Evolutionary conservation across 2,888 invertebrate genomes (phyloP).

Genomic region (Clusia tigrina): DNA sequence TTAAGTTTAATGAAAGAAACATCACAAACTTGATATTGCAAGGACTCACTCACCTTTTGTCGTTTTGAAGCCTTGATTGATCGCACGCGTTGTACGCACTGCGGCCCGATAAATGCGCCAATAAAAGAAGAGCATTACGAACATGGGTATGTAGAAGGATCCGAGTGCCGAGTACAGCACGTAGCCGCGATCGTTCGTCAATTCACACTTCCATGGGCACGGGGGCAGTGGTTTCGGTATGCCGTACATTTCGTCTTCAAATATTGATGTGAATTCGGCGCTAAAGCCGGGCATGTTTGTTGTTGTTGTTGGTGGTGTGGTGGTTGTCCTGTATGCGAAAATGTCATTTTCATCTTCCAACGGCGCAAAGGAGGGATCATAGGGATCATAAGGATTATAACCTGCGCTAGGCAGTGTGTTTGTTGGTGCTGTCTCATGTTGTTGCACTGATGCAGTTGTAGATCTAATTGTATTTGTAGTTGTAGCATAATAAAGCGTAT

Average conservation of each 20-base stretch:
- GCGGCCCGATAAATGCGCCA: constrained; percentile 96
- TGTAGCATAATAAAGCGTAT: constrained; percentile 63
- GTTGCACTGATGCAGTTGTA: constrained; percentile 68
- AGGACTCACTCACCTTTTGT: constrained; percentile 72
- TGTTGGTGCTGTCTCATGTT: constrained; percentile 34
- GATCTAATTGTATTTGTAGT: constrained; percentile 49
- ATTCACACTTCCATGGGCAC: constrained; percentile 87
- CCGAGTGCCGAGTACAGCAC: constrained; percentile 96
- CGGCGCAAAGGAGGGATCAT: constrained; percentile 51
- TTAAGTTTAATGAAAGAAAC: neutral
- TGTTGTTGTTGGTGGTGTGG: constrained; percentile 27
- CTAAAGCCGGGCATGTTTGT: constrained; percentile 14
- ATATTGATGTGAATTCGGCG: constrained; percentile 25
- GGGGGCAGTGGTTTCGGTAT: constrained; percentile 65
- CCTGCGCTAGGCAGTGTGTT: constrained; percentile 24
- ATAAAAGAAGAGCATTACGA: constrained; percentile 98
- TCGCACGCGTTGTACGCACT: constrained; percentile 88
- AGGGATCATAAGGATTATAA: constrained; percentile 52
- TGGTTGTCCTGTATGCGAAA: constrained; percentile 33
- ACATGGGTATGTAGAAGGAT: constrained; percentile 98
- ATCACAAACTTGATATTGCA: no score
- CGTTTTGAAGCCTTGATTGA: constrained; percentile 89
- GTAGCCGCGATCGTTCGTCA: constrained; percentile 94
- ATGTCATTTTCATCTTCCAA: constrained; percentile 44
- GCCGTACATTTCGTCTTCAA: constrained; percentile 24